A percentile compares a stretch with the other conserved stretches of the same genome.
Conservation (phyloP, 1,140 invertebrate species). For the Caenorhabditis elegans region WBcel235 BX284604.4:3397001-3397500, state of each 20-base stretch:
- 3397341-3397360: too few species aligned
- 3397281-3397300: slow-evolving; percentile 23
- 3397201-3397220: slow-evolving; percentile 46
- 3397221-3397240: slow-evolving; percentile 43
- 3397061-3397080: neutral
- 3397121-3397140: neutral
- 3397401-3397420: slow-evolving; percentile 50
- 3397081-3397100: too few species aligned
- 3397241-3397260: neutral
- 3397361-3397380: slow-evolving; percentile 32
- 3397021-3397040: slow-evolving; percentile 1
- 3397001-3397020: too few species aligned
- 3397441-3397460: slow-evolving; percentile 70
- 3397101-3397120: neutral
- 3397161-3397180: slow-evolving; percentile 49
- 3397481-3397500: slow-evolving; percentile 80
- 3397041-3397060: neutral
- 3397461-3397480: slow-evolving; percentile 75
- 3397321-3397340: neutral
- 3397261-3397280: slow-evolving; percentile 33
- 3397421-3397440: slow-evolving; percentile 39
- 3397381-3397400: slow-evolving; percentile 46
- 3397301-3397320: neutral
- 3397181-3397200: slow-evolving; percentile 51
- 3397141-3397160: slow-evolving; percentile 20